phyloP scores from a whole-genome alignment of 2,888 invertebrate genomes.

The Ormyrus nitidulus region DNA sequence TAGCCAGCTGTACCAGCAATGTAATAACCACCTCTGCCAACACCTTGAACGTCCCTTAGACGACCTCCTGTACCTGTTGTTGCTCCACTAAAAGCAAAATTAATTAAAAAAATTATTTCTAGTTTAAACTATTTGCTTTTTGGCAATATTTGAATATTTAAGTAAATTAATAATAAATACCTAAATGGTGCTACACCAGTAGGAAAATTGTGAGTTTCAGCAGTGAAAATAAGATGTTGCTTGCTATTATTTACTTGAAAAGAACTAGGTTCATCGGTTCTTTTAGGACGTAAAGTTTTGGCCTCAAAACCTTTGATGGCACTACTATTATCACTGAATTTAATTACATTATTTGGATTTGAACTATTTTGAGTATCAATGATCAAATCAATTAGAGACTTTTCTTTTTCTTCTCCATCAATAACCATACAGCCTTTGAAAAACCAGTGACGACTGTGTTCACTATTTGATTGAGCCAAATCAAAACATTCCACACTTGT shows the following conservation, averaged over 20 bases:
- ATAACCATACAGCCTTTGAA: conserved; percentile 91
- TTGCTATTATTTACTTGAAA: conserved; percentile 78
- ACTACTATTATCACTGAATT: conserved; percentile 98
- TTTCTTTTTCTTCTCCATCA: conserved; percentile 86
- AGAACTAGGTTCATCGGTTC: conserved; percentile 81
- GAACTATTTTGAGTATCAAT: conserved; percentile 90
- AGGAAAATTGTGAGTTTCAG: conserved; percentile 99
- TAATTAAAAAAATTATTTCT: not conserved
- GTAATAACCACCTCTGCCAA: conserved; percentile 94
- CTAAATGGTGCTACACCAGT: conserved; percentile 96
- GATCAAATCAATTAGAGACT: conserved; percentile 94
- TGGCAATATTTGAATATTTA: too few species aligned
- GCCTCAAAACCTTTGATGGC: conserved; percentile 91
- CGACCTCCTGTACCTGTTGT: conserved; percentile 98
- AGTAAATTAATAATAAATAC: conserved; percentile 63
- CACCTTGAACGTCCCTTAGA: conserved; percentile 95
- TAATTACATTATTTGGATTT: conserved; percentile 96
- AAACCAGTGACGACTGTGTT: conserved; percentile 99
- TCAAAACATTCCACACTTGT: conserved; percentile 99
- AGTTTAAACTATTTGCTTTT: too few species aligned
- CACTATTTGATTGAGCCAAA: conserved; percentile 98
- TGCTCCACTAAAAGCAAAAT: conserved; percentile 85
- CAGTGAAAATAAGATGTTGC: conserved; percentile 96
- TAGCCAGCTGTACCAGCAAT: conserved; percentile 98
- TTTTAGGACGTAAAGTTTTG: conserved; percentile 81